Percentiles rank a stretch among this genome's conserved stretches.
Evolutionary conservation across 2,888 invertebrate species (phyloP).

Genomic region (Nymphalis urticae): DNA sequence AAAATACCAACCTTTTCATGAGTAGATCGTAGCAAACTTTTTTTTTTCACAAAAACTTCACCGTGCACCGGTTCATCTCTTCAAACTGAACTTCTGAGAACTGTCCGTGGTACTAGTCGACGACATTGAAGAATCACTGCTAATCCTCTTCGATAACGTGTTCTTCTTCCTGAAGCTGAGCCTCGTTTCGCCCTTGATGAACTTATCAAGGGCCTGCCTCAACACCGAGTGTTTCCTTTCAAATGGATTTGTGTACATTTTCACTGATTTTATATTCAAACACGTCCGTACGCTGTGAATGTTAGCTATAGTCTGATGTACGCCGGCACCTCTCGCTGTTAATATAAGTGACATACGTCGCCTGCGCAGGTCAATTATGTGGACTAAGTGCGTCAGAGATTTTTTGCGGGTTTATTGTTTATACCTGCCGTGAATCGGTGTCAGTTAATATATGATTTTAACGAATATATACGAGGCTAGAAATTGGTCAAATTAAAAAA

Average conservation of each 20-base stretch:
- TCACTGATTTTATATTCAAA: slow-evolving; percentile 37
- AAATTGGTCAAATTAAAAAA: too few species aligned
- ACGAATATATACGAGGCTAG: neutral
- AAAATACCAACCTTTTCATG: slow-evolving; percentile 60
- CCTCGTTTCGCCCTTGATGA: slow-evolving; percentile 78
- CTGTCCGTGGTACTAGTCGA: slow-evolving; percentile 55
- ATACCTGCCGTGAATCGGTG: slow-evolving; percentile 16
- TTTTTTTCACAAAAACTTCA: slow-evolving; percentile 61
- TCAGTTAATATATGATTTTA: slow-evolving; percentile 8
- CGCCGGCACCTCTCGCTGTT: slow-evolving; percentile 47
- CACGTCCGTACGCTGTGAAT: slow-evolving; percentile 53
- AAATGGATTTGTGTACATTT: slow-evolving; percentile 86
- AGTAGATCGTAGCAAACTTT: slow-evolving; percentile 48
- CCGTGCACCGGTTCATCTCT: slow-evolving; percentile 61
- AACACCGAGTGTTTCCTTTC: slow-evolving; percentile 86
- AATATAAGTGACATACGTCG: slow-evolving; percentile 53
- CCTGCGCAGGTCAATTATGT: slow-evolving; percentile 53
- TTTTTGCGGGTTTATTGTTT: slow-evolving; percentile 27
- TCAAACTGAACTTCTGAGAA: slow-evolving; percentile 55
- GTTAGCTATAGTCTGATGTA: slow-evolving; percentile 46
- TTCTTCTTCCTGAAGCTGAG: slow-evolving; percentile 68
- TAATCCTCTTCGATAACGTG: slow-evolving; percentile 51
- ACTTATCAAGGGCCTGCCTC: slow-evolving; percentile 84
- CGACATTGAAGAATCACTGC: slow-evolving; percentile 60
- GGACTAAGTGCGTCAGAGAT: slow-evolving; percentile 29